phyloP scores from a whole-genome alignment of 2,797 vertebrate genomes.

The Acanthurus tractus region DNA sequence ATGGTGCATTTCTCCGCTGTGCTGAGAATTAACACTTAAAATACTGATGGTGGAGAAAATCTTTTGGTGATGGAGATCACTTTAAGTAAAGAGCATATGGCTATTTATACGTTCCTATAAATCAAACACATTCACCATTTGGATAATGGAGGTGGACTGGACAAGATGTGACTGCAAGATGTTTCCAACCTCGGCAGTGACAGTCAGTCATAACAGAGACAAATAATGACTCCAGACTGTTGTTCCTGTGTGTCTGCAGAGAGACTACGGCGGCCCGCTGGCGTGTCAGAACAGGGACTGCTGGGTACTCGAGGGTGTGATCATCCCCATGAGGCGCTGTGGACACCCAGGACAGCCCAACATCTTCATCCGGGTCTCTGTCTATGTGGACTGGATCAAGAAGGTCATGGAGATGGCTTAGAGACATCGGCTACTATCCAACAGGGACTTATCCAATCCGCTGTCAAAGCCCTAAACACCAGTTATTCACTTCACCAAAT shows the following conservation, averaged over 20 bases:
- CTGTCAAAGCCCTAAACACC: conserved; percentile 10
- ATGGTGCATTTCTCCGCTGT: background rate
- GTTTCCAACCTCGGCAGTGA: conserved; percentile 77
- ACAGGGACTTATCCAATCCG: conserved; percentile 30
- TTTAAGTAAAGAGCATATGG: conserved; percentile 43
- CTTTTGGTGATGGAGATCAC: conserved; percentile 50
- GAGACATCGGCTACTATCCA: conserved; percentile 10
- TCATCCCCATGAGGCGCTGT: conserved; percentile 94
- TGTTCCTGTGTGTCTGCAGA: conserved; percentile 85
- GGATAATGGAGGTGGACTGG: conserved; percentile 66
- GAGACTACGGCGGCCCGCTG: conserved; percentile 95
- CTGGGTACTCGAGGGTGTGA: conserved; percentile 97
- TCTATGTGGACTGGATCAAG: conserved; percentile 97
- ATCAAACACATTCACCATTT: conserved; percentile 63
- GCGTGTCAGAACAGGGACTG: conserved; percentile 94
- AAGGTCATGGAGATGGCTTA: conserved; percentile 96
- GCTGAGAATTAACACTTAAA: conserved; percentile 22
- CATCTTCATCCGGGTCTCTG: conserved; percentile 92
- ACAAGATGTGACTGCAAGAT: conserved; percentile 76
- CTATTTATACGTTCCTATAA: conserved; percentile 68
- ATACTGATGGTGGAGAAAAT: conserved; percentile 15
- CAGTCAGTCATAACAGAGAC: conserved; percentile 81
- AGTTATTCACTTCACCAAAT: conserved; percentile 16
- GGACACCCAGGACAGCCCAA: conserved; percentile 91
- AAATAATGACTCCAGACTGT: conserved; percentile 74